Conservation (phyloP, 1,140 invertebrate species). For the Grapholita molesta region DNA sequence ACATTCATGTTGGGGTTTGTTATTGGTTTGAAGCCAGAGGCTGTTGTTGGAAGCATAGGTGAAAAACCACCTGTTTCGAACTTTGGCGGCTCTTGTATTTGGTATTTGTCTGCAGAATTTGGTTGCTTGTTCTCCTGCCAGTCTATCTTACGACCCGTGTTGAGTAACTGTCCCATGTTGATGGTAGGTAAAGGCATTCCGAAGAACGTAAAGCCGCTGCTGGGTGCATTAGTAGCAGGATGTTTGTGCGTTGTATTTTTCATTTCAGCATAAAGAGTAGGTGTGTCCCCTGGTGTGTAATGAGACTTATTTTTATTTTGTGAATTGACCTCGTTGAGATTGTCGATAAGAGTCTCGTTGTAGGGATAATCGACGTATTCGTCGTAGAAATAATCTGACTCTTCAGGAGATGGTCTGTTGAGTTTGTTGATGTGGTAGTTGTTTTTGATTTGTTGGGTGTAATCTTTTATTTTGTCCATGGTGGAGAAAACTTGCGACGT, state of each 20-base stretch:
- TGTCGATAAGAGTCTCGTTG: slow-evolving; percentile 77
- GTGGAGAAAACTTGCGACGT: slow-evolving; percentile 77
- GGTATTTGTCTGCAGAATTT: slow-evolving; percentile 62
- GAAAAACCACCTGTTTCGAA: slow-evolving; percentile 86
- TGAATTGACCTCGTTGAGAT: slow-evolving; percentile 50
- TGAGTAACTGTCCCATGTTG: slow-evolving; percentile 83
- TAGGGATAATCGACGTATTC: slow-evolving; percentile 87
- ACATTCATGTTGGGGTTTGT: slow-evolving; percentile 73
- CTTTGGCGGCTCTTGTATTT: slow-evolving; percentile 79
- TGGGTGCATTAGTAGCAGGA: slow-evolving; percentile 54
- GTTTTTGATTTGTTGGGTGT: slow-evolving; percentile 62
- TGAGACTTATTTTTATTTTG: slow-evolving; percentile 58
- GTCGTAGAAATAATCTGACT: slow-evolving; percentile 89
- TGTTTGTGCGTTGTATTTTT: slow-evolving; percentile 75
- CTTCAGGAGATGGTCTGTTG: slow-evolving; percentile 80
- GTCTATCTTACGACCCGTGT: slow-evolving; percentile 70
- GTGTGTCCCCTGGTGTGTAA: slow-evolving; percentile 79
- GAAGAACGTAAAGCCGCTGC: slow-evolving; percentile 87
- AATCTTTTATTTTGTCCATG: slow-evolving; percentile 75
- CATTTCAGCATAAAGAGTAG: slow-evolving; percentile 82
- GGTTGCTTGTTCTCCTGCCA: slow-evolving; percentile 62
- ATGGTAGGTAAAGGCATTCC: slow-evolving; percentile 88
- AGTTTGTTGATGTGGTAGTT: slow-evolving; percentile 61
- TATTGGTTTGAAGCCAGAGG: slow-evolving; percentile 85
- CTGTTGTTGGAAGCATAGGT: slow-evolving; percentile 82